Percentiles rank a stretch among this genome's conserved stretches.
Conservation (phyloP, 2,888 invertebrate species). For the Apoda limacodes region DNA sequence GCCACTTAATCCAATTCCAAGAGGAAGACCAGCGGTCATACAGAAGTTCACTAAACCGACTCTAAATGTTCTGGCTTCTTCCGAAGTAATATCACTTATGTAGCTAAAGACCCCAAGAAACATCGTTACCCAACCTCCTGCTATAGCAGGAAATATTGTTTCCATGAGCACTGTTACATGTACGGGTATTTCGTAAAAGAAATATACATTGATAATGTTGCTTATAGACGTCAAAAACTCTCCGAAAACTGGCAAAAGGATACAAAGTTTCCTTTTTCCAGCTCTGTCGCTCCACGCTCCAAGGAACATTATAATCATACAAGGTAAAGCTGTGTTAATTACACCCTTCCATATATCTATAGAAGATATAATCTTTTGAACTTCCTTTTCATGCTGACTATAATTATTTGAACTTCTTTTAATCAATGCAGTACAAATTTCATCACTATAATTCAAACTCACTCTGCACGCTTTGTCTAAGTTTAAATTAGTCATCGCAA, state of each 20-base stretch:
- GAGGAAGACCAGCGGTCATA: slow-evolving; percentile 66
- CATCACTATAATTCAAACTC: slow-evolving; percentile 40
- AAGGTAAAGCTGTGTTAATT: slow-evolving; percentile 66
- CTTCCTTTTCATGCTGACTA: slow-evolving; percentile 72
- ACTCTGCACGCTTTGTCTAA: slow-evolving; percentile 59
- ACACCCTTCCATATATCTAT: slow-evolving; percentile 70
- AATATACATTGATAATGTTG: slow-evolving; percentile 67
- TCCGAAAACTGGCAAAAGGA: slow-evolving; percentile 67
- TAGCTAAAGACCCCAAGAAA: slow-evolving; percentile 72
- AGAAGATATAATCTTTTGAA: slow-evolving; percentile 68
- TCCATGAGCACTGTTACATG: slow-evolving; percentile 64
- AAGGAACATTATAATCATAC: slow-evolving; percentile 67
- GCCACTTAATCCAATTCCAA: slow-evolving; percentile 68
- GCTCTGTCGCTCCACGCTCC: slow-evolving; percentile 74
- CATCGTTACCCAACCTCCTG: slow-evolving; percentile 70
- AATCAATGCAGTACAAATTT: slow-evolving; percentile 48
- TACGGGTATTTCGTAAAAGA: slow-evolving; percentile 68
- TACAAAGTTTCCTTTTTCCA: slow-evolving; percentile 66
- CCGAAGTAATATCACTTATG: slow-evolving; percentile 71
- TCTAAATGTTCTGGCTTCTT: slow-evolving; percentile 68
- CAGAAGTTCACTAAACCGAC: slow-evolving; percentile 74
- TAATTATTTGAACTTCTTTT: slow-evolving; percentile 59
- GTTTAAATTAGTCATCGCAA: slow-evolving; percentile 72
- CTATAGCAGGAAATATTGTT: slow-evolving; percentile 60
- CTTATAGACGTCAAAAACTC: slow-evolving; percentile 61